Evolutionary conservation across 1,140 invertebrate genomes (phyloP), one percentile per base, ranked within the genome.

Genomic region (Zelostemma sp.): DNA sequence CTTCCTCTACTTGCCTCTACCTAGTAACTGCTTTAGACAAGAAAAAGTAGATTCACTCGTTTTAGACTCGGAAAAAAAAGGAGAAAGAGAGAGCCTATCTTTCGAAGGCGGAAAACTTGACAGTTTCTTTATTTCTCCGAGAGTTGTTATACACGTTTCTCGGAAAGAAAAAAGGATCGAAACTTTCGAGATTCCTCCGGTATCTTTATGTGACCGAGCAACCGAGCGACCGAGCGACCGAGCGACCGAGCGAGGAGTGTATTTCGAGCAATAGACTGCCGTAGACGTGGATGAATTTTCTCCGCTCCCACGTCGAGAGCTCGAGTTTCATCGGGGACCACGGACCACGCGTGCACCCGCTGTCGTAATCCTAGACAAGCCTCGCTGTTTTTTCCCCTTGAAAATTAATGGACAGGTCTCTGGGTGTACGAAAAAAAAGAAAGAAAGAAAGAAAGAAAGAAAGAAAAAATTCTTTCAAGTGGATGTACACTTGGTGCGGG

Each of bases 341-440:
- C n/a, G n/a, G 25, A 28, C 53, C 61, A 61, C 58, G 61, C 58
- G 53, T 47, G 58, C 56, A 61, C 56, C 60, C 60, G 67, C 60
- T 63, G 60, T 56, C 67, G 79, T 81, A 79, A 80, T 72, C 70
- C 72, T 72, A 79, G 67, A 78, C 78, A 67, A 61, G 45, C 51
- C 64, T 49, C 56, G 51, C 73, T 73, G 68, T 49, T 76, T 76
- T 76, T 75, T 77, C 68, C 66, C 68, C 60, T 62, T 62, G 72
- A 74, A 80, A 80, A 80, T 80, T 80, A 79, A 80, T 78, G 77
- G 73, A 76, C 41, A 70, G 66, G 62, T 60, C 60, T 65, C 66
- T 50, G 55, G 14, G 40, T 16, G 14, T 41, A 59, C 40, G 41
- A 18, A 46, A 46, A 57, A 67, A 50, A 60, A 67, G 56, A 56